Evolutionary conservation across 2,888 invertebrate species (phyloP).

Genomic region (Lasioglossum calceatum): DNA sequence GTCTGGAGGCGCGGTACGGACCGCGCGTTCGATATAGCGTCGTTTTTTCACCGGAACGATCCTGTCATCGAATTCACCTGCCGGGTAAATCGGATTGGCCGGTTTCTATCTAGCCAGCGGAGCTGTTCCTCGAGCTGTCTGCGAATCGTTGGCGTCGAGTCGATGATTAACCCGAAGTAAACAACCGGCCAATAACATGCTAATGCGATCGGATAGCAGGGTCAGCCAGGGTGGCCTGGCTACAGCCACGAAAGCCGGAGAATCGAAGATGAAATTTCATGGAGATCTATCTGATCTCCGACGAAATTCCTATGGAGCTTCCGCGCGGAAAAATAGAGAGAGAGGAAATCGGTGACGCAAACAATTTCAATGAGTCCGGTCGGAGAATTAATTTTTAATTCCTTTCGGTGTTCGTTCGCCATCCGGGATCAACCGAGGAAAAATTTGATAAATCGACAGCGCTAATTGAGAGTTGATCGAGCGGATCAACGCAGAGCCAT

Average conservation of each 20-base stretch:
- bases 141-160: slow-evolving; percentile 55
- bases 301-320: slow-evolving; percentile 41
- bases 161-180: slow-evolving; percentile 80
- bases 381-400: slow-evolving; percentile 7
- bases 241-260: slow-evolving; percentile 24
- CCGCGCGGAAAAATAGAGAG: background rate
- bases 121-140: slow-evolving; percentile 23
- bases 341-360: background rate
- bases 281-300: slow-evolving; percentile 5
- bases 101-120: background rate
- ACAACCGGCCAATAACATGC: slow-evolving; percentile 83
- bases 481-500: slow-evolving; percentile 17
- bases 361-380: background rate
- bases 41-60: background rate
- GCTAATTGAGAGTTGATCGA: slow-evolving; percentile 39
- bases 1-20: background rate
- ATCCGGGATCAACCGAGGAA: background rate
- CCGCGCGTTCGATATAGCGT: background rate
- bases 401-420: background rate
- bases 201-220: slow-evolving; percentile 76
- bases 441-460: slow-evolving; percentile 10
- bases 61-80: slow-evolving; percentile 10
- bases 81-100: slow-evolving; percentile 46
- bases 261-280: slow-evolving; percentile 61
- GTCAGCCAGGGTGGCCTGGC: slow-evolving; percentile 26